Evolutionary conservation across 2,888 invertebrate genomes (phyloP).

Genomic region (Liodrosophila aerea): DNA sequence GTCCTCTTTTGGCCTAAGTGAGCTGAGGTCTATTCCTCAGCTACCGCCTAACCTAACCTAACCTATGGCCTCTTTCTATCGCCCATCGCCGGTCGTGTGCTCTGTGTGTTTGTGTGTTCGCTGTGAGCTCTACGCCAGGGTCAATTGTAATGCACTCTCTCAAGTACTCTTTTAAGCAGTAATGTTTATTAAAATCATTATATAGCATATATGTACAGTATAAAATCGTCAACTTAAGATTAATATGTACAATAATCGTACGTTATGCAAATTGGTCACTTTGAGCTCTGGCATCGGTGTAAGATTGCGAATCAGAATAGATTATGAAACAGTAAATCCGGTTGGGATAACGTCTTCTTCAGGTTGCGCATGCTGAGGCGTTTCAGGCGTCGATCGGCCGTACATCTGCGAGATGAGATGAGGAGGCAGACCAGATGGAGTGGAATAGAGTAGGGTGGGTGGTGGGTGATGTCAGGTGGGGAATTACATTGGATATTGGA

Average conservation of each 20-base stretch:
- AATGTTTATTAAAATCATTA: background rate
- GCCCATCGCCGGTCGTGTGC: too few relatives aligned
- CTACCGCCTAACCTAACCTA: too few relatives aligned
- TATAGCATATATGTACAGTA: conserved; percentile 18
- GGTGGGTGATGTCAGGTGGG: too few relatives aligned
- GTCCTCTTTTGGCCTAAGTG: too few relatives aligned
- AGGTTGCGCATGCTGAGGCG: conserved; percentile 74
- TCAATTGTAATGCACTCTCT: too few relatives aligned
- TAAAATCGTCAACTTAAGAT: conserved; percentile 23
- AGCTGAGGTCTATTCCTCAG: too few relatives aligned
- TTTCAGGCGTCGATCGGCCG: conserved; percentile 68
- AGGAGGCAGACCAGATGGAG: background rate
- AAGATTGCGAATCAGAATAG: conserved; percentile 59
- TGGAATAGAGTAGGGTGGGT: conserved; percentile 16
- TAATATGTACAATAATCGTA: conserved; percentile 32
- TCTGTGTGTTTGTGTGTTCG: too few relatives aligned
- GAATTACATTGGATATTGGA: conserved; percentile 8
- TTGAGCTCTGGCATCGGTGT: conserved; percentile 15
- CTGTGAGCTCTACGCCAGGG: too few relatives aligned
- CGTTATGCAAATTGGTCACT: conserved; percentile 15
- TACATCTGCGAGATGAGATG: conserved; percentile 58
- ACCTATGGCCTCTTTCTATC: too few relatives aligned
- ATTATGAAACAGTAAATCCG: conserved; percentile 78
- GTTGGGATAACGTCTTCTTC: conserved; percentile 79
- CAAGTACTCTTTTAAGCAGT: background rate